Conservation (phyloP, 2,888 invertebrate species). For the Eudemis profundana region DNA sequence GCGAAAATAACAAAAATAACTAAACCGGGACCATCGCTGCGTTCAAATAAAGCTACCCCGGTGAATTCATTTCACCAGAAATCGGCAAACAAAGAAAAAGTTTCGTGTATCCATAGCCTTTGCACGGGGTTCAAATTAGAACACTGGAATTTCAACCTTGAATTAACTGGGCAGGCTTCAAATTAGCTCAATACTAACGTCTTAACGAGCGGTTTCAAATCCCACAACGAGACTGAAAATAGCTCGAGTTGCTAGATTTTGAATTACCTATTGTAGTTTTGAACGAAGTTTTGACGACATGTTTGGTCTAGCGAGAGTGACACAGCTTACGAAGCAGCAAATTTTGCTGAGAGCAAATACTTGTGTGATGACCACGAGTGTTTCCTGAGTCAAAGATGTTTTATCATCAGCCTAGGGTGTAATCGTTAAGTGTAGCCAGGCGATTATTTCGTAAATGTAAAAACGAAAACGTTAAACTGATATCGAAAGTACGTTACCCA, state of each 20-base stretch:
- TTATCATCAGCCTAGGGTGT: too few species aligned
- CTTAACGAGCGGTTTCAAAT: slow-evolving; percentile 11
- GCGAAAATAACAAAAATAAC: slow-evolving; percentile 46
- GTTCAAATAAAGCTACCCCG: slow-evolving; percentile 53
- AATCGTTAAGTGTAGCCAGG: too few species aligned
- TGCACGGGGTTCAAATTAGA: slow-evolving; percentile 4
- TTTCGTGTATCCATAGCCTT: slow-evolving; percentile 47
- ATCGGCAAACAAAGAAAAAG: slow-evolving; percentile 53
- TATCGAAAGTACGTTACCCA: too few species aligned
- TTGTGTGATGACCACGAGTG: too few species aligned
- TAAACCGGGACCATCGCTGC: slow-evolving; percentile 46
- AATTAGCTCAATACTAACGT: background rate
- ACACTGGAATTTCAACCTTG: slow-evolving; percentile 12
- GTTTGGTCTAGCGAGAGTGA: too few species aligned
- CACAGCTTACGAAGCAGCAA: too few species aligned
- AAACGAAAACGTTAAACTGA: too few species aligned
- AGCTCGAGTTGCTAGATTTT: slow-evolving; percentile 18
- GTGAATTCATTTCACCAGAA: slow-evolving; percentile 58
- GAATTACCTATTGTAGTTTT: too few species aligned
- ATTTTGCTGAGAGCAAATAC: too few species aligned
- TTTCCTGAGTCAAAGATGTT: too few species aligned
- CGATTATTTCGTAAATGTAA: too few species aligned
- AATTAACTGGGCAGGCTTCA: background rate
- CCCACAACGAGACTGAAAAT: slow-evolving; percentile 18
- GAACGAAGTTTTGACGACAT: too few species aligned